Base-by-base conservation (phyloP, 2,888 invertebrate genomes). In the Yponomeuta malinellus region DNA sequence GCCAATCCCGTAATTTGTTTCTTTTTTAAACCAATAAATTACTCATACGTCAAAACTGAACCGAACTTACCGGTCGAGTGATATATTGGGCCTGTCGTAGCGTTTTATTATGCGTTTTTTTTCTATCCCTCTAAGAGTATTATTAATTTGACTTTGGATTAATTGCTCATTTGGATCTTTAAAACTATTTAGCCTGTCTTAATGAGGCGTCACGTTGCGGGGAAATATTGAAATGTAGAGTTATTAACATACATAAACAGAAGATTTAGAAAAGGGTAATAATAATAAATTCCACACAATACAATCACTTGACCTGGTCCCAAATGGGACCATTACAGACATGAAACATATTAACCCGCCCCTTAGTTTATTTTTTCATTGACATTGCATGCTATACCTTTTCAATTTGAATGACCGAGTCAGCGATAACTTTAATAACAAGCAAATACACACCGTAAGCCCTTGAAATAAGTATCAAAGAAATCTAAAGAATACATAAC, bases 1-100 rank as follows among this genome's bases (percentile, higher is more conserved):
- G 90, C 87, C 89, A 89, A 87, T 87, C 86, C 85, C 76, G 89
- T 90, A 90, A 91, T 91, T 90, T 90, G 84, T 90, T 92, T 91
- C 72, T 90, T 92, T 90, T 59, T 59, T 15, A 59, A 84, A 81
- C 86, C 89, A 89, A 92, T 92, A 92, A 90, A 91, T 92, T 86
- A 91, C 91, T 92, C 92, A 90, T 83, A 86, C 82, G 91, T 92
- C 92, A 91, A 90, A 92, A 90, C 83, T 86, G 81, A 79, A 70
- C 37, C 63, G 12, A 43, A 59, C 52, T 59, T 59, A 15, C 48
- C 43, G n/a, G 43, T 29, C 73, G 74, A 83, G 89, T 91, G 91
- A 92, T 90, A 88, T 91, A 92, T 92, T 83, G 88, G 85, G 75
- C 74, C 88, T 89, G 91, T 91, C 90, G 90, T 86, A 90, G 80